Conservation (phyloP, 2,888 invertebrate species). For the Allolobophora icterica region DNA sequence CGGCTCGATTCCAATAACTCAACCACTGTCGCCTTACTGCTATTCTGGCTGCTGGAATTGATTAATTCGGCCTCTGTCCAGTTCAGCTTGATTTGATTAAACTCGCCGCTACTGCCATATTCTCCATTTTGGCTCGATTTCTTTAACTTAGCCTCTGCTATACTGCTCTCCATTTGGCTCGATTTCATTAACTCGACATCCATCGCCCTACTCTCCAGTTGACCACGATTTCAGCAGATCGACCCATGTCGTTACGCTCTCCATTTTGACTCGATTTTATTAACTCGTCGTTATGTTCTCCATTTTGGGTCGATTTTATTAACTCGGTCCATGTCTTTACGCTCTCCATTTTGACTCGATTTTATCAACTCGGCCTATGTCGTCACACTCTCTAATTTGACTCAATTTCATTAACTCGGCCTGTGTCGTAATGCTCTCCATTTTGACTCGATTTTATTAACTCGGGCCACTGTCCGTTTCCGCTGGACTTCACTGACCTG, state of each 20-base stretch:
- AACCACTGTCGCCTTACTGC: not conserved
- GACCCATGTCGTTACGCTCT: not conserved
- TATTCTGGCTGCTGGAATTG: not conserved
- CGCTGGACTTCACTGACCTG: too few relatives aligned
- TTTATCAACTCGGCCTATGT: too few relatives aligned
- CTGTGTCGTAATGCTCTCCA: too few relatives aligned
- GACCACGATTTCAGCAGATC: not conserved
- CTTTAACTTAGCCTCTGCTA: not conserved
- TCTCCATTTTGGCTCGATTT: not conserved
- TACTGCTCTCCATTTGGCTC: not conserved
- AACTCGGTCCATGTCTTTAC: not conserved
- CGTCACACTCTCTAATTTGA: too few relatives aligned
- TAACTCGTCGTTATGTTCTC: not conserved
- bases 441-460: too few relatives aligned
- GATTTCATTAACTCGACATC: not conserved
- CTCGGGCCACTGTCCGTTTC: too few relatives aligned
- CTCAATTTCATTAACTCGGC: too few relatives aligned
- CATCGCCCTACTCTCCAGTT: not conserved
- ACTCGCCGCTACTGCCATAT: not conserved
- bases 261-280: not conserved
- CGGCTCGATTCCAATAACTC: not conserved
- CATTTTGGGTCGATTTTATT: too few relatives aligned
- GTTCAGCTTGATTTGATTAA: not conserved
- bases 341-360: not conserved
- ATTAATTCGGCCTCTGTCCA: not conserved